Conservation (phyloP, 2,113 vertebrate species). For the Beaufortia kweichowensis region DNA sequence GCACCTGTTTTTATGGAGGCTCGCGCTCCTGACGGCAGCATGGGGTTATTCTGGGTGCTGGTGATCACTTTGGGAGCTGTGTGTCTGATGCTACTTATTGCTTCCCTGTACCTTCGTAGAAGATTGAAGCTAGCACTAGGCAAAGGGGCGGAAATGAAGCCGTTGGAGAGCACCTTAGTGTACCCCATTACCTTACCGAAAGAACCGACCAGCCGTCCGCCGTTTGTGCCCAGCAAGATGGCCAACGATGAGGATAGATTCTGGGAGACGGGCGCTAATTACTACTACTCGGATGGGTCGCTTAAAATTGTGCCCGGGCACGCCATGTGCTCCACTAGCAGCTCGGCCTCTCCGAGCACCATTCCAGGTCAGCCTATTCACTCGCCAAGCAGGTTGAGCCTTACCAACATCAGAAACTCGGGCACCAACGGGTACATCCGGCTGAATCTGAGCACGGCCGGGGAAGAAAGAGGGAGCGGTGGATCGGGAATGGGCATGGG, state of each 20-base stretch:
- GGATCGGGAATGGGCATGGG: constrained; percentile 79
- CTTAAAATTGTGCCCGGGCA: constrained; percentile 96
- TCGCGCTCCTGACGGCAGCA: constrained; percentile 82
- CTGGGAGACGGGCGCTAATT: constrained; percentile 90
- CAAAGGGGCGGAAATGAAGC: constrained; percentile 83
- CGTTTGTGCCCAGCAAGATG: constrained; percentile 84
- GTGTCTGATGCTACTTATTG: constrained; percentile 82
- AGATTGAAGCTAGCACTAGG: constrained; percentile 85
- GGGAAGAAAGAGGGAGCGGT: constrained; percentile 82
- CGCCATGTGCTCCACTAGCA: constrained; percentile 80
- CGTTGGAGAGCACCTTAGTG: constrained; percentile 87
- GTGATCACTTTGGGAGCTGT: constrained; percentile 85
- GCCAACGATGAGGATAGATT: constrained; percentile 84
- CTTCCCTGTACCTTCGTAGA: constrained; percentile 84
- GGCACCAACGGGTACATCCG: constrained; percentile 94
- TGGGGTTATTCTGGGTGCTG: constrained; percentile 89
- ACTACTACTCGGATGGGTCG: constrained; percentile 93
- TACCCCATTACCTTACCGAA: constrained; percentile 93
- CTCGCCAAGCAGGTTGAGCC: constrained; percentile 88
- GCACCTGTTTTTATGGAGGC: constrained; percentile 82
- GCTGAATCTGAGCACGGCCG: constrained; percentile 82
- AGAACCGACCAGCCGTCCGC: constrained; percentile 76
- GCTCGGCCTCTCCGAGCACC: constrained; percentile 76
- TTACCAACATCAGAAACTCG: constrained; percentile 87
- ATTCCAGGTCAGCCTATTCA: constrained; percentile 93